Evolutionary conservation across 2,797 vertebrate genomes (phyloP).

Genomic region (Sandelia bainsii): DNA sequence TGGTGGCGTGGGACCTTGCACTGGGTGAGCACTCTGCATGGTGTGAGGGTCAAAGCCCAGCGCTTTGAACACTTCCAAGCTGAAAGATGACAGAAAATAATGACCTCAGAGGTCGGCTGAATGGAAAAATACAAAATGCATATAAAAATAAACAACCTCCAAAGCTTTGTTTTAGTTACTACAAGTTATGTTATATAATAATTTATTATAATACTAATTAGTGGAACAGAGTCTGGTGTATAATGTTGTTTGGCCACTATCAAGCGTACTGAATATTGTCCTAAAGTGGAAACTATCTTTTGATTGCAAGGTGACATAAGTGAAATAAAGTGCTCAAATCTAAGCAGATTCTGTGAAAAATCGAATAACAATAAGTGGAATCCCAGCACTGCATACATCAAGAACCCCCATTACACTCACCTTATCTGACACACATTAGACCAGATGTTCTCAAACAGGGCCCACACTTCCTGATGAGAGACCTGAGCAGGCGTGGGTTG

Average conservation of each 20-base stretch:
- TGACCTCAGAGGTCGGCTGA: constrained; percentile 43
- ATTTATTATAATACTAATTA: not conserved
- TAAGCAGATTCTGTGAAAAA: not conserved
- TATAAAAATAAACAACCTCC: constrained; percentile 44
- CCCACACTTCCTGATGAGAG: constrained; percentile 90
- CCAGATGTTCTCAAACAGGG: constrained; percentile 91
- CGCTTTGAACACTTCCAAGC: constrained; percentile 81
- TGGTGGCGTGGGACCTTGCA: constrained; percentile 73
- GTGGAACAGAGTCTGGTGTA: too few species aligned
- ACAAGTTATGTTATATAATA: not conserved
- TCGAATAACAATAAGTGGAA: not conserved
- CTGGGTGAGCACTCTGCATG: constrained; percentile 61
- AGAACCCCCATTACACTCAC: constrained; percentile 73
- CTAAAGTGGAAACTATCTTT: not conserved
- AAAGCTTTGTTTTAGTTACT: not conserved
- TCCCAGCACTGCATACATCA: not conserved
- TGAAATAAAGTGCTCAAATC: not conserved
- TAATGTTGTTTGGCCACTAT: too few species aligned
- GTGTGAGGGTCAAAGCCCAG: constrained; percentile 77
- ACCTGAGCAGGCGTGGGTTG: constrained; percentile 44
- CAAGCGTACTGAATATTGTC: accelerated
- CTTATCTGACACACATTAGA: constrained; percentile 86
- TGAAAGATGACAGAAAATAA: constrained; percentile 69
- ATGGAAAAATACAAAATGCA: constrained; percentile 31
- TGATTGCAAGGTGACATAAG: not conserved